Evolutionary conservation across 2,888 invertebrate genomes (phyloP), one percentile per base, ranked within the genome.

Genomic region (Cyaniris semiargus): DNA sequence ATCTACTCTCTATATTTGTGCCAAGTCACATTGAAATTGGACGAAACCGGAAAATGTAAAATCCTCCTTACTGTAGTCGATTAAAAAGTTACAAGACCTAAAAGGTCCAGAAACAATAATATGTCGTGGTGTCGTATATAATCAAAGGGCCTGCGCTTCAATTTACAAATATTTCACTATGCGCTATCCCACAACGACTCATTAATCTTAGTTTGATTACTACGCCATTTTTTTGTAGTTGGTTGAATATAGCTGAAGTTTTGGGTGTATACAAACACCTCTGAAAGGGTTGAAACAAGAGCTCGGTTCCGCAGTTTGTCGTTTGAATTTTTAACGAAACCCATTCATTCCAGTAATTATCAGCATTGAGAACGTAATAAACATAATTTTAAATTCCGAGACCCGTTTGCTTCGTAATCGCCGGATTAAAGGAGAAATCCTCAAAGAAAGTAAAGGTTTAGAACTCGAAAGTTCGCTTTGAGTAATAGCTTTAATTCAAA

Each of bases 321-420:
- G 72, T 10, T 53, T 72, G 38, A 72, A 72, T 72, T 72, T 72
- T 72, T 38, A 72, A 72, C n/a, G 21, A 72, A 72, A 44, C 44
- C 38, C 23, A 44, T 72, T 21, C 13, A 72, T 74, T 53, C 53
- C 53, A 48, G 48, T 44, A 31, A 74, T 53, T 74, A 23, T 48
- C 48, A 74, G 74, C 48, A 38, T 18, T 27, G 48, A 8, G 23
- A n/a, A 21, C 6, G 27, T 74, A 74, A 74, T 53, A n/a, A 74
- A 72, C 44, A 72, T 72, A 44, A 72, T 38, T 34, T 34, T 72
- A 23, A 72, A 72, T 44, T 44, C 44, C 21, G 21, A 23, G 44
- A 53, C 48, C 15, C 72, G 15, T 48, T 38, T 53, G 6, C 72
- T 38, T 44, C 44, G 13, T 72, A 72, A 72, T 72, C 72, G 10